These are phyloP conservation scores for Serrognathus titanus DNA, from an alignment of 2,888 invertebrate species.

Conservation along the genomic window DNA sequence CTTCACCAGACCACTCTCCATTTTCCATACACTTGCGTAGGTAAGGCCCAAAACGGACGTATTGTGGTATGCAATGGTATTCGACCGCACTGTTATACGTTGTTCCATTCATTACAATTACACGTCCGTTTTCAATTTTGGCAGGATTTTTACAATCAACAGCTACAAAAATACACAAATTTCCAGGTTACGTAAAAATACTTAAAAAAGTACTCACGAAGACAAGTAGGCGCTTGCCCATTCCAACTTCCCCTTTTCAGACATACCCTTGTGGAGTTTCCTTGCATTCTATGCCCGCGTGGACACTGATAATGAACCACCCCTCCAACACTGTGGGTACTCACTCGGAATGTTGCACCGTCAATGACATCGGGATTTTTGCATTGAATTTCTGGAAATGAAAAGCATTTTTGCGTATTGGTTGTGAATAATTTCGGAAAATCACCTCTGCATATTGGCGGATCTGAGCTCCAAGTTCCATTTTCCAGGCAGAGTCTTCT, in stretches of 20 bases:
- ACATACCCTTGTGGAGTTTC: slow-evolving; percentile 76
- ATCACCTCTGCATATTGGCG: slow-evolving; percentile 75
- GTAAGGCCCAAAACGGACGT: slow-evolving; percentile 76
- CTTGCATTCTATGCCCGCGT: slow-evolving; percentile 75
- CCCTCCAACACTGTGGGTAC: slow-evolving; percentile 72
- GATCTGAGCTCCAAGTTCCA: slow-evolving; percentile 85
- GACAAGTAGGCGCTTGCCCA: slow-evolving; percentile 73
- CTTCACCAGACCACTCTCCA: slow-evolving; percentile 83
- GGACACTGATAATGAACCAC: slow-evolving; percentile 78
- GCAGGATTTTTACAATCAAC: slow-evolving; percentile 81
- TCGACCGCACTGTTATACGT: slow-evolving; percentile 84
- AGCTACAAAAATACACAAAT: slow-evolving; percentile 49
- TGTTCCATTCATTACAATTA: slow-evolving; percentile 80
- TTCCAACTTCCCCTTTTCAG: slow-evolving; percentile 78
- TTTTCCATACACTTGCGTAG: slow-evolving; percentile 80
- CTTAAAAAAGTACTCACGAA: slow-evolving; percentile 59
- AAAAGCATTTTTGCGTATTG: not conserved
- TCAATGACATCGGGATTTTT: slow-evolving; percentile 64
- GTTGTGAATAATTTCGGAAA: too few relatives aligned
- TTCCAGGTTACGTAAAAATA: not conserved
- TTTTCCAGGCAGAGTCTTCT: slow-evolving; percentile 81
- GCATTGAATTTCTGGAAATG: slow-evolving; percentile 69
- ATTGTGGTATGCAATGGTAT: slow-evolving; percentile 85
- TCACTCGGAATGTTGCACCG: slow-evolving; percentile 57
- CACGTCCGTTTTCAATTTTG: slow-evolving; percentile 78